Evolutionary conservation across 2,888 invertebrate genomes (phyloP), one percentile per base, ranked within the genome.

Genomic region (Macrosiphum euphorbiae): DNA sequence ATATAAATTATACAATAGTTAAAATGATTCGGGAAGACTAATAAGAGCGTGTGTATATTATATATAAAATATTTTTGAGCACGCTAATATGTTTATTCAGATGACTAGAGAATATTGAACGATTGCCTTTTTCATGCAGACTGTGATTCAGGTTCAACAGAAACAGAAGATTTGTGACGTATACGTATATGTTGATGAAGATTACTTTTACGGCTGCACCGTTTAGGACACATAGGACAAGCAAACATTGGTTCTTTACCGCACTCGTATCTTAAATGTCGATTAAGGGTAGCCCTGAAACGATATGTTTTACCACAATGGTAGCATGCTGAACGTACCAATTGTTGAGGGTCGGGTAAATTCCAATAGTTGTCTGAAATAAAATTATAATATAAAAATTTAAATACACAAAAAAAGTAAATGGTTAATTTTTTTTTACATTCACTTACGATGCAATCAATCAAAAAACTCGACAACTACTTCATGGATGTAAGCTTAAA

Each of bases 171-270:
- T 35, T 94, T 94, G n/a, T 94, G 94, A 28, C 94, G 90, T 90
- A 94, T 90, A 11, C 94, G 90, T 86, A 94, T 92, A 89, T 94
- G 94, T 67, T 88, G 91, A 84, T 90, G 94, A 52, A 94, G 86
- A 94, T 95, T 95, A 44, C 94, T 94, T 91, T 95, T 95, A 61
- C 95, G 94, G 78, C 95, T 95, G 67, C 95, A 95, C 28, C 94
- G 94, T 67, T 94, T 94, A 35, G 94, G 95, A 91, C 95, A 95
- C 94, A 94, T 94, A 67, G 88, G 94, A 95, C 98, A 98, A 96
- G 96, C 97, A 96, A 97, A 98, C 96, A 97, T 97, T 95, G 97
- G 97, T 96, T 97, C 97, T 96, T 97, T 97, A 35, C 96, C 96
- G 94, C 96, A 96, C 89, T 96, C 95, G 94, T 95, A 95, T 90